These are phyloP conservation scores for Drosophila ustulata DNA, from an alignment of 2,888 invertebrate species.

Conservation along the genomic window DNA sequence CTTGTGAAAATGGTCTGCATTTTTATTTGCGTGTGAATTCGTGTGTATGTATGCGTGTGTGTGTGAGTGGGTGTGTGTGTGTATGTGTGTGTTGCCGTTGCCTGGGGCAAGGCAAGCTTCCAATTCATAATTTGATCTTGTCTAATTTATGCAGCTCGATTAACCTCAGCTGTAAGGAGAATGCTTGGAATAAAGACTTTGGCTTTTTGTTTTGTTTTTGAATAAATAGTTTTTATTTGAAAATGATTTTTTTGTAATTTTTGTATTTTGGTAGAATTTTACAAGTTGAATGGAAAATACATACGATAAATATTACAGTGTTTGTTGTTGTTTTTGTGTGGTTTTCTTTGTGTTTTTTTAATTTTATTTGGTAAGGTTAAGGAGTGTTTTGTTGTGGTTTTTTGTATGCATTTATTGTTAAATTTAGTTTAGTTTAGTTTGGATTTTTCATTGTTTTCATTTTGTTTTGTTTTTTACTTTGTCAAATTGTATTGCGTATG, in stretches of 20 bases:
- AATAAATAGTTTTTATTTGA: slow-evolving; percentile 80
- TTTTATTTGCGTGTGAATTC: slow-evolving; percentile 11
- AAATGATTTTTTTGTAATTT: slow-evolving; percentile 67
- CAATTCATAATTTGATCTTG: slow-evolving; percentile 22
- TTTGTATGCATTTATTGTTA: slow-evolving; percentile 26
- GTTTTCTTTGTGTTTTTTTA: slow-evolving; percentile 27
- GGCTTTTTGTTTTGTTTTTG: slow-evolving; percentile 65
- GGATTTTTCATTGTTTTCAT: slow-evolving; percentile 11
- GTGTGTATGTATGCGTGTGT: slow-evolving; percentile 13
- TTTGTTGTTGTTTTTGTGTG: slow-evolving; percentile 48
- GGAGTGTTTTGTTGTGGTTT: slow-evolving; percentile 20
- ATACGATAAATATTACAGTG: slow-evolving; percentile 76
- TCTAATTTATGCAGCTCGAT: slow-evolving; percentile 38
- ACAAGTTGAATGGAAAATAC: slow-evolving; percentile 78
- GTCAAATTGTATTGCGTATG: slow-evolving; percentile 46
- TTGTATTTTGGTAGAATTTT: slow-evolving; percentile 77
- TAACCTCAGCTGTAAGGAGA: slow-evolving; percentile 54
- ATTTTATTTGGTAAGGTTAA: slow-evolving; percentile 23
- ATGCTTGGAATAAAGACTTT: slow-evolving; percentile 57
- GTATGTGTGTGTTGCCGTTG: slow-evolving; percentile 16
- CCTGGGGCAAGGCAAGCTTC: slow-evolving; percentile 27
- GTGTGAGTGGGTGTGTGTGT: slow-evolving; percentile 6
- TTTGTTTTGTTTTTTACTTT: slow-evolving; percentile 7
- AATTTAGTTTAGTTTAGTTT: slow-evolving; percentile 25
- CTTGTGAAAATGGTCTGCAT: slow-evolving; percentile 25